Evolutionary conservation across 1,140 invertebrate genomes (phyloP), one percentile per base, ranked within the genome.

Genomic region (Micrasema longulum): DNA sequence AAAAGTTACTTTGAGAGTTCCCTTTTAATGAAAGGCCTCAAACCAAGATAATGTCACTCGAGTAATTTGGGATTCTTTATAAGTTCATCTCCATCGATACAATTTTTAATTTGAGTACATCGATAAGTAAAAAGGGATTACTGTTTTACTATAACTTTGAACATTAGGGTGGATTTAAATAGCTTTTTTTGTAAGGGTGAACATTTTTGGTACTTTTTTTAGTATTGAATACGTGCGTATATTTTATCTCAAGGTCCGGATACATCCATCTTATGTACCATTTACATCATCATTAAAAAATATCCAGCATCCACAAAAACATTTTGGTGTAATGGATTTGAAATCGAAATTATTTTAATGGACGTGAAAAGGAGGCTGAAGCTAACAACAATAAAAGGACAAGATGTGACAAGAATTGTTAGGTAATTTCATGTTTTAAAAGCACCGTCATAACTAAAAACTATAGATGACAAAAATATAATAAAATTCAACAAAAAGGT

Each of bases 261-360:
- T 60, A 66, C 57, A 65, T 70, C 52, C 52, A 60, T 74, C 72
- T 70, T 74, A n/a, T n/a, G n/a, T n/a, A 63, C 41, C 62, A 50
- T 70, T 70, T 67, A 65, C 43, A 64, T 66, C 45, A 41, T 69
- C 66, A 64, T 73, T 64, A 65, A 69, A 65, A 52, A 48, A 65
- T 62, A 60, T 11, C 57, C 64, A 41, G 55, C 41, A 31, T 62
- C 53, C 16, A 64, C 47, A 66, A 60, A 48, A 48, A 65, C 16
- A n/a, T 65, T 68, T 73, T 73, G 68, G 71, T 65, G 60, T 73
- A 73, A 73, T 73, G 60, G 71, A 50, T 12, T 50, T 66, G 47
- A 16, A 38, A 70, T 65, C 66, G 69, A 71, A 71, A 71, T 66
- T 66, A 50, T 66, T 63, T 71, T 71, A 71, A 71, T 71, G 62